These are phyloP conservation scores for Erpetoichthys calabaricus DNA, from an alignment of 2,797 vertebrate species.

Conservation along the genomic window DNA sequence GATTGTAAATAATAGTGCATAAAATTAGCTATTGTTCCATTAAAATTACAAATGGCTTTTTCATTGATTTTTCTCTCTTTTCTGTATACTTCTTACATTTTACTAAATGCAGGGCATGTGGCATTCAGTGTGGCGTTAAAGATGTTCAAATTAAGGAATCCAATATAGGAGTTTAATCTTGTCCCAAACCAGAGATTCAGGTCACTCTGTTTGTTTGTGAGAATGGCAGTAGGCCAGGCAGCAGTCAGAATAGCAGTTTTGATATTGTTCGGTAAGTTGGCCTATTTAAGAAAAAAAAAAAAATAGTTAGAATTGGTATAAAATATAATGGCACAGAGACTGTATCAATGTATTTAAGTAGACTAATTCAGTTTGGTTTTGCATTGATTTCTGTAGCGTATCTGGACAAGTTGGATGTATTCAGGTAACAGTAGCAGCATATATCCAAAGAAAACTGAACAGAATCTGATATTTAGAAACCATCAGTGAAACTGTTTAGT, in stretches of 20 bases:
- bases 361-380: not conserved
- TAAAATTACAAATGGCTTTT: not conserved
- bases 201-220: conserved; percentile 24
- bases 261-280: conserved; percentile 22
- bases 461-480: too few species aligned
- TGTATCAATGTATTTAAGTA: not conserved
- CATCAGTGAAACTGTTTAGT: too few species aligned
- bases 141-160: conserved; percentile 34
- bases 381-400: not conserved
- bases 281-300: conserved; percentile 25
- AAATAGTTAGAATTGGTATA: not conserved
- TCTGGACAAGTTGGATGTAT: not conserved
- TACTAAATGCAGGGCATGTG: conserved; percentile 43
- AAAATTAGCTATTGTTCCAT: too few species aligned
- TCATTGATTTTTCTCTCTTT: not conserved
- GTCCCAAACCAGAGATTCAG: conserved; percentile 35
- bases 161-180: conserved; percentile 29
- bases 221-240: conserved; percentile 41
- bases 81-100: conserved; percentile 31
- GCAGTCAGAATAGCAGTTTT: conserved; percentile 32
- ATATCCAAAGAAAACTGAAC: too few species aligned
- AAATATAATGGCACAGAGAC: not conserved
- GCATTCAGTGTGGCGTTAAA: conserved; percentile 31
- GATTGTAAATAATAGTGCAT: too few species aligned
- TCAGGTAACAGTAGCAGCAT: not conserved